Percentiles rank a stretch among this genome's conserved stretches.
Evolutionary conservation across 1,140 invertebrate genomes (phyloP).

Genomic region (Drosophila athabasca): DNA sequence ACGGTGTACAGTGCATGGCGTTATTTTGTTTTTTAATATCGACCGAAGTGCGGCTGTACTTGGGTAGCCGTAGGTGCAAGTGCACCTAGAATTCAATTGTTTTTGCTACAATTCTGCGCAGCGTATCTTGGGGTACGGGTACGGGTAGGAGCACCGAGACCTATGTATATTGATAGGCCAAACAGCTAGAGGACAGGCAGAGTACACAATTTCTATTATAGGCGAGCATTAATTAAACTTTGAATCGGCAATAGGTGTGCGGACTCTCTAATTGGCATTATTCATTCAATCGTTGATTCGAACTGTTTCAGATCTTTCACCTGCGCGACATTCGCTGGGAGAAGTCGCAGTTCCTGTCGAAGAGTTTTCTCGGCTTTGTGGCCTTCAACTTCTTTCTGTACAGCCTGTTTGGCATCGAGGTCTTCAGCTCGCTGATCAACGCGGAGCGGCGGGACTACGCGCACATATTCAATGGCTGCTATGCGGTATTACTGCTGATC

Average conservation of each 20-base stretch:
- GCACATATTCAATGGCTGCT: conserved; percentile 95
- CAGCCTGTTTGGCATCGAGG: conserved; percentile 92
- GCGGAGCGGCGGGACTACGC: conserved; percentile 75
- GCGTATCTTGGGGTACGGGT: conserved; percentile 16
- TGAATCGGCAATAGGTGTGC: conserved; percentile 10
- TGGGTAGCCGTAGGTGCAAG: not conserved
- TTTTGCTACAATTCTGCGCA: conserved; percentile 16
- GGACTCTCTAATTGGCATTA: conserved; percentile 5
- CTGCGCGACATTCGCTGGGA: conserved; percentile 93
- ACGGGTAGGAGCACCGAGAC: not conserved
- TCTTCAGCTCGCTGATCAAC: conserved; percentile 84
- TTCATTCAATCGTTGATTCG: conserved; percentile 16
- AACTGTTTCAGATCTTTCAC: conserved; percentile 91
- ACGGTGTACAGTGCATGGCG: too few species aligned
- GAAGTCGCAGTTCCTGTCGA: conserved; percentile 94
- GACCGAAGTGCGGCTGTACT: too few species aligned
- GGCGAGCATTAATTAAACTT: conserved; percentile 35
- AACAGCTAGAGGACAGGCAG: not conserved
- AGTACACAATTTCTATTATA: too few species aligned
- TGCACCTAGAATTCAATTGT: conserved; percentile 36
- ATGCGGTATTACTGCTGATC: conserved; percentile 94
- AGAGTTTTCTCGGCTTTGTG: conserved; percentile 96
- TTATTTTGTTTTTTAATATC: too few species aligned
- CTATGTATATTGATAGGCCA: conserved; percentile 11
- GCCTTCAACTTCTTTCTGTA: conserved; percentile 95